Conservation (phyloP, 2,113 vertebrate species). For the Nannospalax galili region DNA sequence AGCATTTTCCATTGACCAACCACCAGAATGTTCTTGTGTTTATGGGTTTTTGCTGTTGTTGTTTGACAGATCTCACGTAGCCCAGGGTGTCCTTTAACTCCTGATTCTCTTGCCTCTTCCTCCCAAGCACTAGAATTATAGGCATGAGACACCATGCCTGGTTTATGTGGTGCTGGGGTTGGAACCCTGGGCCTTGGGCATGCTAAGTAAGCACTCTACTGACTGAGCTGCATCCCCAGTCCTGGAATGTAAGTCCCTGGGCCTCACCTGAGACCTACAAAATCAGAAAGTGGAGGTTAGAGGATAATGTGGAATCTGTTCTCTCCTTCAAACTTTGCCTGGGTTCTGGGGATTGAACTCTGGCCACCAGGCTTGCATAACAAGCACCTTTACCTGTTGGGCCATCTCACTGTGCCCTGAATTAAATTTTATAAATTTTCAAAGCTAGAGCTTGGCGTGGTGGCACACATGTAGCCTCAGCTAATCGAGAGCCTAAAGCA, state of each 20-base stretch:
- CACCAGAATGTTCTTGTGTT: too few relatives aligned
- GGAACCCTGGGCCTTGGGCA: neutral
- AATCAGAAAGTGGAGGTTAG: neutral
- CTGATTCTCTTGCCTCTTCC: too few relatives aligned
- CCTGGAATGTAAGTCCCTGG: neutral
- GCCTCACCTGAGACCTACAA: neutral
- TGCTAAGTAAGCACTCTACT: neutral
- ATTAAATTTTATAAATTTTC: neutral
- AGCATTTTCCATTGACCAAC: too few relatives aligned
- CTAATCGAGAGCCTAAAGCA: neutral
- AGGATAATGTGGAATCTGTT: neutral
- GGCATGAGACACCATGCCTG: neutral
- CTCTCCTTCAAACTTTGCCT: neutral
- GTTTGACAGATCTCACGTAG: too few relatives aligned
- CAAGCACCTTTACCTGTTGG: neutral
- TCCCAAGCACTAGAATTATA: too few relatives aligned
- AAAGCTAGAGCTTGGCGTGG: neutral
- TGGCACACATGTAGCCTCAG: neutral
- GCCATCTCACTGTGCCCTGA: neutral
- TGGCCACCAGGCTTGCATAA: neutral
- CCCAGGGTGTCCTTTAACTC: too few relatives aligned
- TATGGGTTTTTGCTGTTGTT: too few relatives aligned
- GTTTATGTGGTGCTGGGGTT: neutral
- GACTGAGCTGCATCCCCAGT: neutral
- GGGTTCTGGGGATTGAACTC: neutral